Evolutionary conservation across 2,888 invertebrate species (phyloP), one percentile per base, ranked within the genome.

Genomic region (Caenorhabditis sp.): DNA sequence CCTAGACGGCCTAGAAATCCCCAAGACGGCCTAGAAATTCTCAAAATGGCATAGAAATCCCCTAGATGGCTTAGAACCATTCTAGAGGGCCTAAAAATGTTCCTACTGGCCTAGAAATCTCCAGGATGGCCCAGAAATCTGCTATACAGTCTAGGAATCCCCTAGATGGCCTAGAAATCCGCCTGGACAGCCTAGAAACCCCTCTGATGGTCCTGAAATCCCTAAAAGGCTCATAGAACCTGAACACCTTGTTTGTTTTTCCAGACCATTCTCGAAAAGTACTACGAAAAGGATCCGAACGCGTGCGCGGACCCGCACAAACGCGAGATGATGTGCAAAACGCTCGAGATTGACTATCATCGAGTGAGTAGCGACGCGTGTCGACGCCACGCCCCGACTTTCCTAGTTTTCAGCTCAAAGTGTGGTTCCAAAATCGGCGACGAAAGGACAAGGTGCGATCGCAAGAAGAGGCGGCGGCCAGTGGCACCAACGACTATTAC

Each of bases 341-440:
- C 46, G 11, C 48, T 82, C 15, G 66, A 72, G 1, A 63, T 82
- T 61, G 82, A 82, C 50, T 78, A 80, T 48, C 65, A 75, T 37
- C 53, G 82, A 37, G 79, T 81, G 24, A 58, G 72, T 62, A 20
- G 30, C 5, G 17, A 20, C 22, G 32, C 37, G 6, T 4, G 3
- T 22, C 26, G 24, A 46, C n/a, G 22, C 20, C 3, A n/a, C n/a
- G 30, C 30, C 8, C 8, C 2, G 8, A 20, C 11, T 43, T 50
- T 53, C 24, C 13, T 1, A 5, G 9, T 66, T 72, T 81, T 39
- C 71, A 79, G 79, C 55, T 82, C 2, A 82, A 82, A 71, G 78
- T 82, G 15, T 80, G 82, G 82, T 82, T 82, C 62, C 82, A 82
- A 78, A 82, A 82, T 35, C 72, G 82, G 2, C 79, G 82, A 1